Percentiles rank a stretch among this genome's conserved stretches.
phyloP scores from a whole-genome alignment of 1,140 invertebrate species.

The Hyles euphorbiae region DNA sequence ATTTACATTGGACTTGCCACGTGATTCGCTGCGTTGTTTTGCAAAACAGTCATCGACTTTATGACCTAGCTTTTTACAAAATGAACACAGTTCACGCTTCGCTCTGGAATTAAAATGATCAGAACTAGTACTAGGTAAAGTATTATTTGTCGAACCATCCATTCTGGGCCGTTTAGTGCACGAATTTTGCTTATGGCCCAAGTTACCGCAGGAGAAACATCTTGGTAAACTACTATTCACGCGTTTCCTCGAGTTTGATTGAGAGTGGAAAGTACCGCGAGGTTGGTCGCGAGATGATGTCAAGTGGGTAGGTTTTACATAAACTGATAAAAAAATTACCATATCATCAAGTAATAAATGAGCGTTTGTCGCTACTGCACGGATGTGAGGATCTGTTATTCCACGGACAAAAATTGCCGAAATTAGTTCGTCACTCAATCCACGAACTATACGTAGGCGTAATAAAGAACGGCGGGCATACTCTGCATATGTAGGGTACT shows the following conservation, averaged over 20 bases:
- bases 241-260: no score
- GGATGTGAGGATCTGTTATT: conserved; percentile 19
- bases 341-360: conserved; percentile 11
- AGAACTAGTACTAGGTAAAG: neutral
- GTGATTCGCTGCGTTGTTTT: conserved; percentile 13
- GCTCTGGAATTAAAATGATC: neutral
- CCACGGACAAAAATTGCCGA: conserved; percentile 16
- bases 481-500: conserved; percentile 22
- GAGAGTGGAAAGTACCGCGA: no score
- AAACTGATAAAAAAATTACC: conserved; percentile 22
- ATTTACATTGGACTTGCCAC: conserved; percentile 15
- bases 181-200: conserved; percentile 7
- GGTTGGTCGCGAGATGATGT: no score
- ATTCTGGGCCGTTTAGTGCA: conserved; percentile 6
- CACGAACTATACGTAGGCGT: conserved; percentile 14
- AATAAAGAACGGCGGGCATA: conserved; percentile 20
- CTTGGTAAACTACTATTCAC: neutral
- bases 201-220: conserved; percentile 11
- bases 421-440: conserved; percentile 20
- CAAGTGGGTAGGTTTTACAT: conserved; percentile 12
- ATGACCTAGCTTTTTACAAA: conserved; percentile 19
- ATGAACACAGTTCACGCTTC: conserved; percentile 9
- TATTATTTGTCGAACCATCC: neutral
- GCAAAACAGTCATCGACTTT: conserved; percentile 11
- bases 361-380: conserved; percentile 23